Evolutionary conservation across 2,888 invertebrate species (phyloP).

Genomic region (Volucella zonaria): DNA sequence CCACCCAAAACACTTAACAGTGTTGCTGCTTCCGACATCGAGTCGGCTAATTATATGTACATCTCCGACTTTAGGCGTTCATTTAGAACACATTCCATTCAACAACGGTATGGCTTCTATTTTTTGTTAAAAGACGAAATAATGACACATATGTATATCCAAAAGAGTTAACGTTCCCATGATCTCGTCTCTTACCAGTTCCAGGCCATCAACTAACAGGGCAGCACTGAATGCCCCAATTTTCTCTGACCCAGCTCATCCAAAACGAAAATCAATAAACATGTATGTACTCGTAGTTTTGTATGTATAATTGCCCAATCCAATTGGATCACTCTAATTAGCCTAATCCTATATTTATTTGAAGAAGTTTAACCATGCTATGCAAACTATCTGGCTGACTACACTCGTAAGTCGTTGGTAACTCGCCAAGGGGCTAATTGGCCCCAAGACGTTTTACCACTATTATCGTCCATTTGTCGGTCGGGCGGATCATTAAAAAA

Average conservation of each 20-base stretch:
- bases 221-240: background rate
- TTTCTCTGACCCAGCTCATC: background rate
- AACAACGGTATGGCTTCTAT: no score
- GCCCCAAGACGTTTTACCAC: slow-evolving; percentile 68
- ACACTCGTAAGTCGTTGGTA: background rate
- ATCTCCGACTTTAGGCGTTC: no score
- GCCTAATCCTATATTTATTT: slow-evolving; percentile 61
- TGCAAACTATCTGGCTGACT: slow-evolving; percentile 32
- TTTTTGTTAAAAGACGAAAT: no score
- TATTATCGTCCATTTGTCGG: slow-evolving; percentile 72
- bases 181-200: background rate
- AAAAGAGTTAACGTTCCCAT: slow-evolving; percentile 13
- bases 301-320: slow-evolving; percentile 35
- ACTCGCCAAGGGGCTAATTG: slow-evolving; percentile 70
- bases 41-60: no score
- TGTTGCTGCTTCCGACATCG: no score
- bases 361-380: slow-evolving; percentile 41
- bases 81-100: no score
- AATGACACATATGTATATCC: slow-evolving; percentile 40
- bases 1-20: no score
- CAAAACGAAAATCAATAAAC: slow-evolving; percentile 50
- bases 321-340: slow-evolving; percentile 70
- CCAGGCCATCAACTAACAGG: slow-evolving; percentile 1
- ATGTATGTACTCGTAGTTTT: slow-evolving; percentile 31
- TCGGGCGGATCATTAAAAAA: slow-evolving; percentile 64